Conservation (phyloP, 2,797 vertebrate genomes). For the Pogonophryne albipinna region DNA sequence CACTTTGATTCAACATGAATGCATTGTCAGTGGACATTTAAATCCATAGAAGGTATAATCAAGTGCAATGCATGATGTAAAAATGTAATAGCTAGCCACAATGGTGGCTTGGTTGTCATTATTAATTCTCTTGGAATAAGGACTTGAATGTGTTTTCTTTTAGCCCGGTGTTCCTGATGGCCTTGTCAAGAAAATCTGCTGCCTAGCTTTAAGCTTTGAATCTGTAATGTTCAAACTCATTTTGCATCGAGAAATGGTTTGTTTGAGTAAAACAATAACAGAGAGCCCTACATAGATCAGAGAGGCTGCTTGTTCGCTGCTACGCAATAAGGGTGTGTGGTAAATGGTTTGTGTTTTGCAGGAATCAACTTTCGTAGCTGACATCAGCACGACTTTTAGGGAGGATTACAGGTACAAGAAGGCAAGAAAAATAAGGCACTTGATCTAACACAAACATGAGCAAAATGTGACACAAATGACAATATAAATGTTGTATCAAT, state of each 20-base stretch:
- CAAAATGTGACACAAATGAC: slow-evolving; percentile 51
- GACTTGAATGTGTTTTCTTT: slow-evolving; percentile 69
- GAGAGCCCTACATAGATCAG: slow-evolving; percentile 71
- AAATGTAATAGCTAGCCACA: slow-evolving; percentile 36
- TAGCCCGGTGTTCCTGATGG: slow-evolving; percentile 66
- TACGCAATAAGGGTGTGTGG: slow-evolving; percentile 62
- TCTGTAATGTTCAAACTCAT: slow-evolving; percentile 74
- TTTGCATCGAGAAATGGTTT: slow-evolving; percentile 73
- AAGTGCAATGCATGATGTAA: slow-evolving; percentile 43
- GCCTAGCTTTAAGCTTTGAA: slow-evolving; percentile 77
- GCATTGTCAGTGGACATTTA: slow-evolving; percentile 64
- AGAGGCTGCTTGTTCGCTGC: slow-evolving; percentile 55
- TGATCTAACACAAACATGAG: slow-evolving; percentile 16
- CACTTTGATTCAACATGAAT: slow-evolving; percentile 65
- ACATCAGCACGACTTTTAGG: slow-evolving; percentile 36
- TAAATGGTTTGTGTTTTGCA: slow-evolving; percentile 64
- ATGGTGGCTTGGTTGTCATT: slow-evolving; percentile 65
- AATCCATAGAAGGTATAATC: slow-evolving; percentile 61
- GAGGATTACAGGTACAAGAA: slow-evolving; percentile 21
- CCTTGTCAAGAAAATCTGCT: slow-evolving; percentile 76
- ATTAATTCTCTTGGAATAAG: slow-evolving; percentile 77
- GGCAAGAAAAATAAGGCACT: neutral
- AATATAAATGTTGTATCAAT: slow-evolving; percentile 66
- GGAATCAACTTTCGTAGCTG: slow-evolving; percentile 44
- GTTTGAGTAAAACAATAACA: too few species aligned